These are phyloP conservation scores for Iguana delicatissima DNA, from an alignment of 2,797 vertebrate genomes.

Conservation along the genomic window DNA sequence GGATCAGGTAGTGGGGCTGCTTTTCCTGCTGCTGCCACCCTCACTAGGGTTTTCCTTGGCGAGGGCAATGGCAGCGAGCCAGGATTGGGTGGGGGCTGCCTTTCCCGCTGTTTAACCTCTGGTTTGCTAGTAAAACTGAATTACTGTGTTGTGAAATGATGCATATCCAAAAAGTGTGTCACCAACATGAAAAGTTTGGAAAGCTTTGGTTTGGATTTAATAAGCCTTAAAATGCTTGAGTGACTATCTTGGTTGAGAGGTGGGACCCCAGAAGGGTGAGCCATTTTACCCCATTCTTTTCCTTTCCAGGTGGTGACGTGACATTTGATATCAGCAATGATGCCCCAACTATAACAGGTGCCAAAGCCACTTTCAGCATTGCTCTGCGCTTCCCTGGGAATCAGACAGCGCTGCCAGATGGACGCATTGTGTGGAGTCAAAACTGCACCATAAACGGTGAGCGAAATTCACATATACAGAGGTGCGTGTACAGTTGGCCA, in stretches of 20 bases:
- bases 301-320: conserved; percentile 86
- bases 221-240: background rate
- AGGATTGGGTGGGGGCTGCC: too few species aligned
- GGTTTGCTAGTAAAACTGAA: too few species aligned
- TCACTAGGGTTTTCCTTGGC: too few species aligned
- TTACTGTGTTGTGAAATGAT: too few species aligned
- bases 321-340: conserved; percentile 89
- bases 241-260: background rate
- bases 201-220: background rate
- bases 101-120: too few species aligned
- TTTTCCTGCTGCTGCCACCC: too few species aligned
- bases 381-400: conserved; percentile 87
- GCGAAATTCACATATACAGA: background rate
- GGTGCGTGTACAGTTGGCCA: too few species aligned
- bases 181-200: too few species aligned
- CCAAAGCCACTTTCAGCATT: conserved; percentile 88
- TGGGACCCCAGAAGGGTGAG: background rate
- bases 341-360: conserved; percentile 89
- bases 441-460: conserved; percentile 90
- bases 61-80: too few species aligned
- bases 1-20: too few species aligned
- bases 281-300: background rate
- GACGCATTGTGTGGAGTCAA: conserved; percentile 87
- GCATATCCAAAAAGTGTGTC: too few species aligned
- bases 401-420: conserved; percentile 85